Evolutionary conservation across 2,113 vertebrate genomes (phyloP).

Genomic region (Saguinus imperator): DNA sequence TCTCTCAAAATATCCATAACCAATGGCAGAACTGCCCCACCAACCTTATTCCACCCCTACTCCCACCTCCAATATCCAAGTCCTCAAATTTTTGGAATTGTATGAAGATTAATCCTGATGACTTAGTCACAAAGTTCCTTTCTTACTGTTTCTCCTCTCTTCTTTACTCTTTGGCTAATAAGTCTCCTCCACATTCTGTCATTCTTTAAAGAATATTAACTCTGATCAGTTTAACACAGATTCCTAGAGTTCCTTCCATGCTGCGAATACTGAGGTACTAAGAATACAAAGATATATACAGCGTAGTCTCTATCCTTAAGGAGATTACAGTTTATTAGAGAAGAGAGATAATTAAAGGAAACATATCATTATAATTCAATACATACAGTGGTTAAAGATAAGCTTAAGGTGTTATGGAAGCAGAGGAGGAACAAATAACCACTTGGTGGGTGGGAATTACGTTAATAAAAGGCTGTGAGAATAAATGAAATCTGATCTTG

Average conservation of each 20-base stretch:
- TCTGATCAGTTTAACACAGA: slow-evolving; percentile 29
- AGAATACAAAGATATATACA: not conserved
- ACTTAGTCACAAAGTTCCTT: not conserved
- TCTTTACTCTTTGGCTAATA: not conserved
- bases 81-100: not conserved
- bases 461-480: slow-evolving; percentile 23
- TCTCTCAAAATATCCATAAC: not conserved
- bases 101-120: not conserved
- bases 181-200: not conserved
- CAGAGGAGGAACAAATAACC: slow-evolving; percentile 27
- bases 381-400: slow-evolving; percentile 48
- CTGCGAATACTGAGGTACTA: not conserved
- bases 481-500: slow-evolving; percentile 47
- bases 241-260: not conserved
- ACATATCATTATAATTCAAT: slow-evolving; percentile 18
- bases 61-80: not conserved
- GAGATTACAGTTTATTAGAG: slow-evolving; percentile 28
- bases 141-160: not conserved
- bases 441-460: not conserved
- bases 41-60: not conserved
- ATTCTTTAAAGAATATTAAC: not conserved
- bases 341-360: slow-evolving; percentile 45
- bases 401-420: slow-evolving; percentile 33
- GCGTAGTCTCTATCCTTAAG: slow-evolving; percentile 5
- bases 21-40: not conserved